A percentile compares a stretch with the other conserved stretches of the same genome.
Conservation (phyloP, 2,113 vertebrate genomes). For the Myanophis thanlyinensis region DNA sequence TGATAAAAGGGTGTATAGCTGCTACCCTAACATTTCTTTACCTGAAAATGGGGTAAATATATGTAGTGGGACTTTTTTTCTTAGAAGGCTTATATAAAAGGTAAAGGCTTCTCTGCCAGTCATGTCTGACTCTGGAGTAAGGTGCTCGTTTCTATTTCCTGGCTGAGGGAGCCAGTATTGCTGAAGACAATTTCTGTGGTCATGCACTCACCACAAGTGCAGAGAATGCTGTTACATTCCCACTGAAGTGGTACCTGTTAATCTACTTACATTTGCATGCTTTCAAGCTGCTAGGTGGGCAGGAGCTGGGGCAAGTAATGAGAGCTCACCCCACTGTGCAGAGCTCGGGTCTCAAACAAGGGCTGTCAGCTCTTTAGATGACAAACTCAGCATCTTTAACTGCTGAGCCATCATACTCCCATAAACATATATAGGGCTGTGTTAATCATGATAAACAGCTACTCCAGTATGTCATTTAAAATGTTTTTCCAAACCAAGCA, state of each 20-base stretch:
- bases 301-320: too few relatives aligned
- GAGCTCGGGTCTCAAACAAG: too few relatives aligned
- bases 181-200: background rate
- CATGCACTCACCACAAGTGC: background rate
- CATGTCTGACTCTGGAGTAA: too few relatives aligned
- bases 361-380: too few relatives aligned
- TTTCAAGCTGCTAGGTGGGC: background rate
- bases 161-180: background rate
- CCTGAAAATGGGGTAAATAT: background rate
- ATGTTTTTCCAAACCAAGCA: background rate
- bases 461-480: background rate
- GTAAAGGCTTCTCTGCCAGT: background rate
- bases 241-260: background rate
- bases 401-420: too few relatives aligned
- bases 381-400: too few relatives aligned
- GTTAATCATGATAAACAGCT: background rate
- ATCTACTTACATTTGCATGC: too few relatives aligned
- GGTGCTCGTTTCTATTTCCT: too few relatives aligned
- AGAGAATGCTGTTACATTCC: background rate
- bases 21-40: background rate
- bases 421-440: background rate
- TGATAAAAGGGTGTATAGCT: background rate
- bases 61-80: background rate
- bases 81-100: background rate
- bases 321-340: too few relatives aligned